Conservation (phyloP, 2,113 vertebrate genomes). For the Neogobius melanostomus region DNA sequence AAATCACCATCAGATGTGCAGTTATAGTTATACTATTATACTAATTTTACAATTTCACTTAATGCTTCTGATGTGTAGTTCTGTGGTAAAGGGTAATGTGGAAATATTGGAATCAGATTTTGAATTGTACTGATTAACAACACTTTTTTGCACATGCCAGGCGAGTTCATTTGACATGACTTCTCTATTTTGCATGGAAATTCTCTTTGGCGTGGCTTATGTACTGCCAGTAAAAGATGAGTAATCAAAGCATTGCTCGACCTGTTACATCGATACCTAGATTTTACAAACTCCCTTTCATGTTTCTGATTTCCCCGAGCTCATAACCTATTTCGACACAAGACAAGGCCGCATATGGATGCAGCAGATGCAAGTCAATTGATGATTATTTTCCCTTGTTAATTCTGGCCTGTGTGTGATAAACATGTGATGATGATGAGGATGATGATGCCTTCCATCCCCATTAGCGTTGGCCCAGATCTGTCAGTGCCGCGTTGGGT, state of each 20-base stretch:
- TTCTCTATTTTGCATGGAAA: not conserved
- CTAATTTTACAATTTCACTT: no score
- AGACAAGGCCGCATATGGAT: conserved; percentile 21
- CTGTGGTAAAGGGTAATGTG: no score
- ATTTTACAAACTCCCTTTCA: conserved; percentile 8
- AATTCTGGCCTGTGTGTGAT: conserved; percentile 26
- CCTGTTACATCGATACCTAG: not conserved
- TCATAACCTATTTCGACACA: conserved; percentile 29
- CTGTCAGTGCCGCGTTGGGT: conserved; percentile 71
- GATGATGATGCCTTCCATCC: conserved; percentile 66
- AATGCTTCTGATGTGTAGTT: no score
- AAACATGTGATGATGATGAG: conserved; percentile 56
- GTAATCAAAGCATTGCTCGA: not conserved
- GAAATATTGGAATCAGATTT: no score
- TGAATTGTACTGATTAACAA: no score
- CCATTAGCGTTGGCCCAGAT: conserved; percentile 79
- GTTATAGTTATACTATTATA: no score
- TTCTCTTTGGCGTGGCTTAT: not conserved
- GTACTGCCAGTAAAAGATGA: not conserved
- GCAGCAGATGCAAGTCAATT: conserved; percentile 44
- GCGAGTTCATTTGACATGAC: not conserved
- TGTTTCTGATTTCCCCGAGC: conserved; percentile 19
- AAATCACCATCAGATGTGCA: no score
- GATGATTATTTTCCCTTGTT: conserved; percentile 38
- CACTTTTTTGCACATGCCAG: no score